Evolutionary conservation across 2,888 invertebrate species (phyloP), one percentile per base, ranked within the genome.

Genomic region (Tinea semifulvella): DNA sequence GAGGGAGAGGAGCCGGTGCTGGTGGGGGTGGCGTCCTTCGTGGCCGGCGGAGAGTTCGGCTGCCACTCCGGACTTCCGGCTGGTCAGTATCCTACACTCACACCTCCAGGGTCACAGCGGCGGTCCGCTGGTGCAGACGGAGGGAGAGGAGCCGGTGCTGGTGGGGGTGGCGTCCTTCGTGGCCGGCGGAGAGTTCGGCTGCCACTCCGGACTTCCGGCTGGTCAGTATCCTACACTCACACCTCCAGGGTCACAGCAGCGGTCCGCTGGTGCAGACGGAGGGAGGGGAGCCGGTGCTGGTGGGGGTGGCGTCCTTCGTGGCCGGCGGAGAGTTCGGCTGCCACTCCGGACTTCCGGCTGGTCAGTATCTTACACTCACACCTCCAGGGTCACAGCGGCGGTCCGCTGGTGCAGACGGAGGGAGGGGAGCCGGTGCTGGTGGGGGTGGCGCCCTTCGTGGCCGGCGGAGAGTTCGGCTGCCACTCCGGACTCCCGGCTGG

Each of bases 71-170:
- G n/a, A n/a, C n/a, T n/a, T n/a, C n/a, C n/a, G n/a, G n/a, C n/a
- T n/a, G n/a, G n/a, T n/a, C n/a, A n/a, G n/a, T n/a, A n/a, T n/a
- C n/a, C n/a, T n/a, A n/a, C n/a, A n/a, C n/a, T n/a, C n/a, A n/a
- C n/a, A n/a, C n/a, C n/a, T n/a, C n/a, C 53, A 76, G 79, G 79
- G 79, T 20, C 79, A 79, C 61, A 79, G 77, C 49, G 79, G 79
- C n/a, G 79, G 79, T 16, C 77, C 79, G 0, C 51, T 80, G 13
- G 67, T 73, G 17, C 60, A 68, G 44, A 54, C 60, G 13, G 50
- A 50, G 16, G 8, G 47, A 1, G 61, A 67, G 0, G 50, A 50
- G 0, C 63, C 61, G 0, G 57, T 51, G 3, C 64, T 76, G 3
- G 49, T 80, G 7, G 79, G 79, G 1, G 61, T 79, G 2, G 60